Evolutionary conservation across 2,888 invertebrate genomes (phyloP).

Genomic region (Caenorhabditis macrosperma): DNA sequence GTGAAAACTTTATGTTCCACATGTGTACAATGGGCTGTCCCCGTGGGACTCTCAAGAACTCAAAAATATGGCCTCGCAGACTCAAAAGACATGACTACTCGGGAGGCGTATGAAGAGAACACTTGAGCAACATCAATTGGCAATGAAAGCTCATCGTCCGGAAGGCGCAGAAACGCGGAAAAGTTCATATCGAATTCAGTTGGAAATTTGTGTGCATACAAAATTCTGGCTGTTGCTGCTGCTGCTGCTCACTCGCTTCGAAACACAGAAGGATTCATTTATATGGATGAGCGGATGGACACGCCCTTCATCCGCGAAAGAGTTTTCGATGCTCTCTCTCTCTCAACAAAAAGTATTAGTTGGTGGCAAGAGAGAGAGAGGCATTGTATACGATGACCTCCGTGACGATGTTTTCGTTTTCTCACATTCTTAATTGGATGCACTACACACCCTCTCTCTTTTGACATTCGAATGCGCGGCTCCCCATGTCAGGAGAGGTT

Average conservation of each 20-base stretch:
- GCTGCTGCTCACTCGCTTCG: slow-evolving; percentile 2
- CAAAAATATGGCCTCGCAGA: too few species aligned
- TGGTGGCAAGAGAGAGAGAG: not conserved
- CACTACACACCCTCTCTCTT: too few species aligned
- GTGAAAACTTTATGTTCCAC: too few species aligned
- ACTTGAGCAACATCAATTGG: slow-evolving; percentile 24
- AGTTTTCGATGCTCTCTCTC: not conserved
- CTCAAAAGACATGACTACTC: too few species aligned
- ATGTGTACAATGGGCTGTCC: too few species aligned
- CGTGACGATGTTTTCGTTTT: too few species aligned
- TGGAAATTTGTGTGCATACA: slow-evolving; percentile 49
- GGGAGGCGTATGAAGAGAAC: too few species aligned
- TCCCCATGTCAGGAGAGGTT: slow-evolving; percentile 21
- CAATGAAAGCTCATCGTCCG: slow-evolving; percentile 34
- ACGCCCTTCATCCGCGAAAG: slow-evolving; percentile 1
- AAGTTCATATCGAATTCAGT: slow-evolving; percentile 54
- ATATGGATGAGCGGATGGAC: slow-evolving; percentile 50
- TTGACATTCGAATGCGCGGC: not conserved
- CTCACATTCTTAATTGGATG: slow-evolving; percentile 54
- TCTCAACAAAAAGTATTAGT: slow-evolving; percentile 2
- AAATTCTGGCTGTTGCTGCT: too few species aligned
- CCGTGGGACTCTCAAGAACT: too few species aligned
- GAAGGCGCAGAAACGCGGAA: not conserved
- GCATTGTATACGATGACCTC: slow-evolving; percentile 10
- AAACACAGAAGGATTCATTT: slow-evolving; percentile 37